A percentile compares a stretch with the other conserved stretches of the same genome.
These are phyloP conservation scores for Toxotes jaculatrix DNA, from an alignment of 2,113 vertebrate species.

Conservation along the genomic window DNA sequence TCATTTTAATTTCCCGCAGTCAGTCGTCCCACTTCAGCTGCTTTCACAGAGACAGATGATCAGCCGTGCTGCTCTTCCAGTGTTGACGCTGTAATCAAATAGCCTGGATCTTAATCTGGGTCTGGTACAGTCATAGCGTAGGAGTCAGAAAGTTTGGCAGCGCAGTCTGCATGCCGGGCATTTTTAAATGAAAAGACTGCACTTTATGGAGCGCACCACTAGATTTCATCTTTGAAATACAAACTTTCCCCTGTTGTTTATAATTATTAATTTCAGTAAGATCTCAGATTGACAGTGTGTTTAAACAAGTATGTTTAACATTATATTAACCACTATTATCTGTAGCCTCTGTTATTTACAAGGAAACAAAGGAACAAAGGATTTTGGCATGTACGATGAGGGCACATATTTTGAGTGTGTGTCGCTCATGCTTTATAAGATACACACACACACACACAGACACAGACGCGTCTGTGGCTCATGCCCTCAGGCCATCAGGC, in stretches of 20 bases:
- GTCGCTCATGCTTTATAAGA: background rate
- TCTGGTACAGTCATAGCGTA: background rate
- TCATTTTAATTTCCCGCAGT: background rate
- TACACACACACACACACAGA: background rate
- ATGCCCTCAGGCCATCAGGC: constrained; percentile 15
- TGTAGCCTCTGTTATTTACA: background rate
- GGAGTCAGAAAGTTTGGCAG: constrained; percentile 31
- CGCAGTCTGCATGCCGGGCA: constrained; percentile 15
- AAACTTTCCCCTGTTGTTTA: background rate
- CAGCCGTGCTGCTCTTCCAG: background rate
- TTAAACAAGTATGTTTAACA: too few relatives aligned
- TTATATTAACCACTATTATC: background rate
- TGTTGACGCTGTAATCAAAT: constrained; percentile 36
- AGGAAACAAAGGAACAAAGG: background rate
- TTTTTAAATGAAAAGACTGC: background rate
- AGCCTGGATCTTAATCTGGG: constrained; percentile 28
- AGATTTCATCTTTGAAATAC: background rate
- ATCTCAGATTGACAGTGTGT: too few relatives aligned
- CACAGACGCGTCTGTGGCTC: constrained; percentile 17
- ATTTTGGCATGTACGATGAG: background rate
- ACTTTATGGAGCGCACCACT: background rate
- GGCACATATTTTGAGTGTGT: background rate
- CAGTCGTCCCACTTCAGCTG: background rate
- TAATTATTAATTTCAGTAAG: background rate
- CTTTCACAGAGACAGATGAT: constrained; percentile 17